A percentile compares a stretch with the other conserved stretches of the same genome.
These are phyloP conservation scores for Hylaeus volcanicus DNA, from an alignment of 1,140 invertebrate species.

Conservation along the genomic window DNA sequence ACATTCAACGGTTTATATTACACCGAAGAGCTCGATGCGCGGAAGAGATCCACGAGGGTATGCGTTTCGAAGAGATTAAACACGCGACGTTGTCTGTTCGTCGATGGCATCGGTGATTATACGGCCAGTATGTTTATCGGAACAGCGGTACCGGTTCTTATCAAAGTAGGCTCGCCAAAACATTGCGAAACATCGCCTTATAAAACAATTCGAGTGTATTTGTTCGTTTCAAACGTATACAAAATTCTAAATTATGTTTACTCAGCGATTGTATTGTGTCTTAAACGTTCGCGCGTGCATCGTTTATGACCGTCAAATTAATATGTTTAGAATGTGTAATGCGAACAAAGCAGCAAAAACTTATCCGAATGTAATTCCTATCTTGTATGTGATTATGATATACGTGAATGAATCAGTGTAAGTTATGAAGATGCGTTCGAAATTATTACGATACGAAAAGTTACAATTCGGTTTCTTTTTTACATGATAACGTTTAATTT, in stretches of 20 bases:
- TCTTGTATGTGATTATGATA: conserved; percentile 7
- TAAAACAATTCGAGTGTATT: not conserved
- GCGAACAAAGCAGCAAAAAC: not conserved
- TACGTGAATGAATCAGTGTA: not conserved
- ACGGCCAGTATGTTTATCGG: no score
- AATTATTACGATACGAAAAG: not conserved
- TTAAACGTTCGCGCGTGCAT: not conserved
- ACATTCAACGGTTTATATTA: not conserved
- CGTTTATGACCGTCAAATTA: not conserved
- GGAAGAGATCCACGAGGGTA: not conserved
- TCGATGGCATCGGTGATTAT: no score
- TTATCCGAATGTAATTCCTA: conserved; percentile 7
- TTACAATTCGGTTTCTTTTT: not conserved
- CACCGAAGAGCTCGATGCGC: not conserved
- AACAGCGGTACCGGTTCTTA: not conserved
- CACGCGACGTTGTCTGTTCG: no score
- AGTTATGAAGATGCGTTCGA: not conserved
- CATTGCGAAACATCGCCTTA: not conserved
- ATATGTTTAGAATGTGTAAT: conserved; percentile 5
- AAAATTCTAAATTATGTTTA: conserved; percentile 12
- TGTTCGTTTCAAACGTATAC: not conserved
- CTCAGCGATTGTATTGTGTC: not conserved
- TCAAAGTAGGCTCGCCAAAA: not conserved
- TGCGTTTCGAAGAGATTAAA: not conserved
- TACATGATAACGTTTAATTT: not conserved